Conservation (phyloP, 2,113 vertebrate genomes). For the Barbus barbus region DNA sequence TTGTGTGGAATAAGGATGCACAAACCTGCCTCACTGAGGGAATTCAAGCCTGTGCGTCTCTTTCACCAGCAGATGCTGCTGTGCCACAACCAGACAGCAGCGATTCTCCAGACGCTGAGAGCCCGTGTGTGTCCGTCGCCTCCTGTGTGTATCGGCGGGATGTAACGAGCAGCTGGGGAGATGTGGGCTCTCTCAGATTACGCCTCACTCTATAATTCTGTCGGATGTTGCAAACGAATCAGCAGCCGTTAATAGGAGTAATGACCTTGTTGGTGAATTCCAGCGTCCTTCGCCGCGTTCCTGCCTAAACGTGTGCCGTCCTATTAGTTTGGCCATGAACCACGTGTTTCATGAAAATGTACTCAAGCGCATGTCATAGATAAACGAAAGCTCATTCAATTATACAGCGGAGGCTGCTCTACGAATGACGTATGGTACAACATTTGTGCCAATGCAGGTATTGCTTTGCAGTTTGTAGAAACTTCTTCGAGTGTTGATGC, state of each 20-base stretch:
- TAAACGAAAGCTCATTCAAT: background rate
- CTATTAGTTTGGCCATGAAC: conserved; percentile 46
- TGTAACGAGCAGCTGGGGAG: conserved; percentile 35
- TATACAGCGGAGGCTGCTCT: background rate
- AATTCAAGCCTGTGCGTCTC: conserved; percentile 17
- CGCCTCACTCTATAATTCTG: conserved; percentile 40
- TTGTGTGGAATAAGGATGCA: conserved; percentile 5
- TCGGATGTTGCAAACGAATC: conserved; percentile 42
- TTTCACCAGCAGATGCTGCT: conserved; percentile 54
- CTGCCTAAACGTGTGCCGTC: conserved; percentile 23
- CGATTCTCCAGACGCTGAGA: conserved; percentile 47
- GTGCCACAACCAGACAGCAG: conserved; percentile 43
- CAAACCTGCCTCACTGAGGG: background rate
- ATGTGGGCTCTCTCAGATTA: conserved; percentile 40
- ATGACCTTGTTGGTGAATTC: conserved; percentile 47
- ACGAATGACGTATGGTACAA: background rate
- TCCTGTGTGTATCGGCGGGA: conserved; percentile 49
- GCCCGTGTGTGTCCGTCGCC: conserved; percentile 19
- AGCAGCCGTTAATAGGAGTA: conserved; percentile 39
- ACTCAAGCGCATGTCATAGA: background rate
- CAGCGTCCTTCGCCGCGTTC: background rate
- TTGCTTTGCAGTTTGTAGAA: background rate
- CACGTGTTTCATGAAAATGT: conserved; percentile 38
- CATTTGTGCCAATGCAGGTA: background rate
- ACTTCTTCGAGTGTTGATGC: background rate